A percentile compares a stretch with the other conserved stretches of the same genome.
These are phyloP conservation scores for Cerastis rubricosa DNA, from an alignment of 2,888 invertebrate species.

Conservation along the genomic window DNA sequence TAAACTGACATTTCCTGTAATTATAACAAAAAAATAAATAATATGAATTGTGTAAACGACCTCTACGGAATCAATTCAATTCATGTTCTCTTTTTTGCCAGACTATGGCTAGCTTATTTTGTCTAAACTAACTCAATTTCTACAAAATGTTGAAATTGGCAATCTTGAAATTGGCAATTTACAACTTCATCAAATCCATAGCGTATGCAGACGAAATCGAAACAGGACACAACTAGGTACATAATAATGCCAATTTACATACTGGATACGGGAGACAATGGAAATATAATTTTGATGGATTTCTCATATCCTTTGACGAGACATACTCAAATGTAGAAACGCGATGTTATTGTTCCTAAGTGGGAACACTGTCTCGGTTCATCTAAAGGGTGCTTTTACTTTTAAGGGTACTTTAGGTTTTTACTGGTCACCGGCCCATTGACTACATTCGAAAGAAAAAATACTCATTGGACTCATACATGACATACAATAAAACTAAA, in stretches of 20 bases:
- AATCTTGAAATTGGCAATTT: conserved; percentile 12
- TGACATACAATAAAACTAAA: background rate
- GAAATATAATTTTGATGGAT: background rate
- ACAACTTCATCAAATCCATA: background rate
- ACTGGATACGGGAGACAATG: background rate
- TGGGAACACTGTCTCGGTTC: background rate
- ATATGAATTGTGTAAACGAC: no score
- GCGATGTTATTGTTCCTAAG: background rate
- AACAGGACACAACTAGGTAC: background rate
- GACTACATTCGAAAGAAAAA: background rate
- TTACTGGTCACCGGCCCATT: background rate
- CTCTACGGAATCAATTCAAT: no score
- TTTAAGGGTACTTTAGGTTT: background rate
- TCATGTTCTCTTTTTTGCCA: no score
- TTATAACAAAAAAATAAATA: no score
- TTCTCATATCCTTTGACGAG: background rate
- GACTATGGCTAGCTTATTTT: no score
- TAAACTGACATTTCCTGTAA: no score
- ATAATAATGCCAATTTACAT: conserved; percentile 2
- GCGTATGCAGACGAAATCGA: background rate
- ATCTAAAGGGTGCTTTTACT: background rate
- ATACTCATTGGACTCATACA: background rate
- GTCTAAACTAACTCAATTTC: background rate
- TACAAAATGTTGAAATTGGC: background rate
- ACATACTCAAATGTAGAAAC: conserved; percentile 3